A percentile compares a stretch with the other conserved stretches of the same genome.
Evolutionary conservation across 2,888 invertebrate genomes (phyloP).

Genomic region (Gastracanthus pulcherrimus): DNA sequence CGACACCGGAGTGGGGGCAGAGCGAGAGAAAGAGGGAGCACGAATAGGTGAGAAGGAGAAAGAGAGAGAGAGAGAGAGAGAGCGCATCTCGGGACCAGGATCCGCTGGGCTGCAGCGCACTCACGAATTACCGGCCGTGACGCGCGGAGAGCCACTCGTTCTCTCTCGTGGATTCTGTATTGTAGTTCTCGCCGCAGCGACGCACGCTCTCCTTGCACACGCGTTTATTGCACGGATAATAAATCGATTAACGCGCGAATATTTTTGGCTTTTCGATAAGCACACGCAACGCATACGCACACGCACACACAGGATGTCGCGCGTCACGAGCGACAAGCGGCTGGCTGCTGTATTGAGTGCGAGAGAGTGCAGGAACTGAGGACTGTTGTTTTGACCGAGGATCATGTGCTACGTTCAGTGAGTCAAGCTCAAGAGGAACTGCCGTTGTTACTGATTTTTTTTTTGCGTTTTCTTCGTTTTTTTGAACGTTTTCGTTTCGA

Average conservation of each 20-base stretch:
- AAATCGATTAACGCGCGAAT: slow-evolving; percentile 7
- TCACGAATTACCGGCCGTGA: slow-evolving; percentile 56
- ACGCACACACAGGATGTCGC: too few species aligned
- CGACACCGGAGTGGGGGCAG: not conserved
- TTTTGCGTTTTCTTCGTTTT: too few species aligned
- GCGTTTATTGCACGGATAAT: not conserved
- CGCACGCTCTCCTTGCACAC: not conserved
- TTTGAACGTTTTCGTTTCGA: too few species aligned
- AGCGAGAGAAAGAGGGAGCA: slow-evolving; percentile 28
- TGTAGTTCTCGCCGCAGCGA: slow-evolving; percentile 4
- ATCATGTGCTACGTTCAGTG: not conserved
- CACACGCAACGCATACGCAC: not conserved
- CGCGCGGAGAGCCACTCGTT: slow-evolving; percentile 34
- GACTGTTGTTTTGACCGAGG: too few species aligned
- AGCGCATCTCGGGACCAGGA: slow-evolving; percentile 43
- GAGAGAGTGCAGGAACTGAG: too few species aligned
- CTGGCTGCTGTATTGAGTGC: too few species aligned
- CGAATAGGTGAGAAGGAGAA: slow-evolving; percentile 24
- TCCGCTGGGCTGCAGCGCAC: slow-evolving; percentile 50
- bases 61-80: slow-evolving; percentile 13
- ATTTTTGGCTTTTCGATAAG: not conserved
- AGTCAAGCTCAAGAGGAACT: not conserved
- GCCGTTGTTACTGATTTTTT: not conserved
- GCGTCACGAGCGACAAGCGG: too few species aligned
- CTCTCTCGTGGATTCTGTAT: not conserved